Conservation (phyloP, 2,797 vertebrate species). For the Enteromius treurensis region DNA sequence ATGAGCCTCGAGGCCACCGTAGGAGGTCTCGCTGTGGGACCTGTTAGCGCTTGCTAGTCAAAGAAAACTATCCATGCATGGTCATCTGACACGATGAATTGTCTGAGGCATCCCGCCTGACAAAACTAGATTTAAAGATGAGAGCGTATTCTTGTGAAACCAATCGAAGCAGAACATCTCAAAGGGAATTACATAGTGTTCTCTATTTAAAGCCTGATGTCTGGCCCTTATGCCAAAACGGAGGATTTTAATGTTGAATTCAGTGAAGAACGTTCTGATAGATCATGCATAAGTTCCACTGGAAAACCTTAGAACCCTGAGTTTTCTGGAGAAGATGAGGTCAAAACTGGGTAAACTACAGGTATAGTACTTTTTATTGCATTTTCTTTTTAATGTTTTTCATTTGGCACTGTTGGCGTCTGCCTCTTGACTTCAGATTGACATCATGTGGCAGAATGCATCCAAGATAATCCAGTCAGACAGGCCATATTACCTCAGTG, state of each 20-base stretch:
- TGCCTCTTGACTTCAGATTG: slow-evolving; percentile 11
- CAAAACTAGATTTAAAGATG: neutral
- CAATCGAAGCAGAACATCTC: neutral
- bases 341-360: neutral
- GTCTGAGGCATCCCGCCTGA: slow-evolving; percentile 10
- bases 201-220: slow-evolving; percentile 19
- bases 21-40: neutral
- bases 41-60: slow-evolving; percentile 15
- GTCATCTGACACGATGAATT: neutral
- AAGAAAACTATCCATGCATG: slow-evolving; percentile 22
- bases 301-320: neutral
- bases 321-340: neutral
- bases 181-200: neutral
- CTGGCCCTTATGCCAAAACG: neutral
- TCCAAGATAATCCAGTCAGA: slow-evolving; percentile 13
- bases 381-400: neutral
- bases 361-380: neutral
- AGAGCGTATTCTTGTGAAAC: neutral
- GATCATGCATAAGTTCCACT: slow-evolving; percentile 17
- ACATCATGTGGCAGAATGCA: slow-evolving; percentile 7
- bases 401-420: neutral
- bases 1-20: neutral
- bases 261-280: neutral
- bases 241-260: neutral
- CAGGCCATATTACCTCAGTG: slow-evolving; percentile 18